phyloP scores from a whole-genome alignment of 2,797 vertebrate genomes.

The Sarcophilus harrisii region DNA sequence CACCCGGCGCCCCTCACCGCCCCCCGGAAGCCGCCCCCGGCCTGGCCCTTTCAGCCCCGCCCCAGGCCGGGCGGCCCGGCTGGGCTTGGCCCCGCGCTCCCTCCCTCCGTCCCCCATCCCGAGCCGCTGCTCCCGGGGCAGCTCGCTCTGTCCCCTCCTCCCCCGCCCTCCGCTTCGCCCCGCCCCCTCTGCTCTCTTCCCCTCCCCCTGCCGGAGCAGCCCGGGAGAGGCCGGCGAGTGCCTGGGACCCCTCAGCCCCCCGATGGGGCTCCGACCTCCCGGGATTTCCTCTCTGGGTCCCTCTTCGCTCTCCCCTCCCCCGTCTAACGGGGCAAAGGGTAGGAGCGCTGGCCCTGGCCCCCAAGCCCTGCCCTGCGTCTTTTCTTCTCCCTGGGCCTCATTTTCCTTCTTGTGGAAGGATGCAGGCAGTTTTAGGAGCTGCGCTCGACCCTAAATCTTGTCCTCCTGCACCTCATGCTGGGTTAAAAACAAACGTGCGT shows the following conservation, averaged over 20 bases:
- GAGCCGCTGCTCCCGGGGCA: too few species aligned
- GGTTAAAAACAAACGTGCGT: not conserved
- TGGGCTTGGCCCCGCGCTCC: not conserved
- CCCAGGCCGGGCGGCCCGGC: not conserved
- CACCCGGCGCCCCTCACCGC: not conserved
- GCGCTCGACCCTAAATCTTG: not conserved
- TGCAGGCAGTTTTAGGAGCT: not conserved
- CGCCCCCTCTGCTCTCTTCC: not conserved
- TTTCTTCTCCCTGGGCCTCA: not conserved
- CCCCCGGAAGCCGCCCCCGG: not conserved
- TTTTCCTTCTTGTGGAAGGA: not conserved
- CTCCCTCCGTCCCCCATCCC: not conserved
- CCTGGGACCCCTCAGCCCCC: too few species aligned
- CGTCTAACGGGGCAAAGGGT: not conserved
- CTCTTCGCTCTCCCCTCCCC: not conserved
- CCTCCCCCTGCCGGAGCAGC: not conserved
- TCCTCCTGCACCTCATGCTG: not conserved
- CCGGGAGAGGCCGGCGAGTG: not conserved
- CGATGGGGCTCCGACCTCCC: not conserved
- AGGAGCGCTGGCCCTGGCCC: not conserved
- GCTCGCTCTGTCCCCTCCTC: accelerated
- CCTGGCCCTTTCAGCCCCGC: not conserved
- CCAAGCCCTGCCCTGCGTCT: not conserved
- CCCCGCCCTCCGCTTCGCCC: not conserved
- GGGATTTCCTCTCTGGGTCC: not conserved